Conservation (phyloP, 2,797 vertebrate species). For the Podarcis lilfordi region DNA sequence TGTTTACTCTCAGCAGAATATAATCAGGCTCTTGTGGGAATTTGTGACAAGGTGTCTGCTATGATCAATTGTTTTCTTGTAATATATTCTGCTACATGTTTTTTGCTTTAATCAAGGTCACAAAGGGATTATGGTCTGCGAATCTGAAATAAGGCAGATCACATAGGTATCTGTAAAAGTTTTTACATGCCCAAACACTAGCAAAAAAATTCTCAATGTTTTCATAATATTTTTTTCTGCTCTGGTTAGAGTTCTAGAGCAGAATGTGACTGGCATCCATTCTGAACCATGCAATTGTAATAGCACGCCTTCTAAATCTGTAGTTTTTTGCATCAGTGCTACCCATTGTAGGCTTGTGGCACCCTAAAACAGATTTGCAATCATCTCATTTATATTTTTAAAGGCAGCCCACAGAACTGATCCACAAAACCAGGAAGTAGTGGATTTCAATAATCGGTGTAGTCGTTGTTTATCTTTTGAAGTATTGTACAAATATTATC, state of each 20-base stretch:
- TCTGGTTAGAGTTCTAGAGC: background rate
- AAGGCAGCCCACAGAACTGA: background rate
- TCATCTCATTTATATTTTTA: background rate
- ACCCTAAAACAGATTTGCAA: background rate
- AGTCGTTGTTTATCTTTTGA: background rate
- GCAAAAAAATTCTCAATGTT: background rate
- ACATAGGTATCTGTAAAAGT: background rate
- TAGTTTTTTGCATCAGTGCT: background rate
- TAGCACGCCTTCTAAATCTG: background rate
- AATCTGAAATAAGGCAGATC: background rate
- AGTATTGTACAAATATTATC: background rate
- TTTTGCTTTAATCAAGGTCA: background rate
- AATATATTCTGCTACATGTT: no score
- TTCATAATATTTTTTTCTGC: background rate
- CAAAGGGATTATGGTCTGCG: background rate
- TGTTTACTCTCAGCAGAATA: no score
- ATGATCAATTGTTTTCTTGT: background rate
- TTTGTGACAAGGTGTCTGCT: no score
- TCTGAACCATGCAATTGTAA: background rate
- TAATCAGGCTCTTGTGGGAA: no score
- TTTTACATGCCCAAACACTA: background rate
- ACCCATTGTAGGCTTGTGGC: background rate
- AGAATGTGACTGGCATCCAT: background rate
- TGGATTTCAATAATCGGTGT: background rate
- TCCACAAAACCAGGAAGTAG: background rate